phyloP scores from a whole-genome alignment of 1,140 invertebrate genomes.

The Lepidurus couesii region DNA sequence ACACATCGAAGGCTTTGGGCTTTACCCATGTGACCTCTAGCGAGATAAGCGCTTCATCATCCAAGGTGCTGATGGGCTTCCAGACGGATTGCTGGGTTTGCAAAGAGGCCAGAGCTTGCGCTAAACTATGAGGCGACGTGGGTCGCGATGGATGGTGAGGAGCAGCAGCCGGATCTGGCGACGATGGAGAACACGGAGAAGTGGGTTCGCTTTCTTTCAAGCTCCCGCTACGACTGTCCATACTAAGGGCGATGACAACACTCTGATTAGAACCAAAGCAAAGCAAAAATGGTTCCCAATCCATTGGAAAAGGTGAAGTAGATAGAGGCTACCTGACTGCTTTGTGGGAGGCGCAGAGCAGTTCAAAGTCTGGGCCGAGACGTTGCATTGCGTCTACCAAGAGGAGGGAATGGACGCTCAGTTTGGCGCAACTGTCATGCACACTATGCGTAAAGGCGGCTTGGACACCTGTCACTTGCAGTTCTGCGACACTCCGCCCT shows the following conservation, averaged over 20 bases:
- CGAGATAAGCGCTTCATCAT: constrained; percentile 68
- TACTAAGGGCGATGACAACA: constrained; percentile 50
- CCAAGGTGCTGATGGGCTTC: constrained; percentile 7
- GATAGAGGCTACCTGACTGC: constrained; percentile 63
- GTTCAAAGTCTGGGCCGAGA: constrained; percentile 89
- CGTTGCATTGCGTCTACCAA: constrained; percentile 91
- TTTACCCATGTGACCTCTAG: constrained; percentile 68
- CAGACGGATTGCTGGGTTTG: constrained; percentile 35
- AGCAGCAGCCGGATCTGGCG: constrained; percentile 56
- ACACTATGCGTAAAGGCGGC: constrained; percentile 64
- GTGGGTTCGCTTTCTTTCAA: constrained; percentile 83
- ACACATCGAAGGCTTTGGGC: constrained; percentile 42
- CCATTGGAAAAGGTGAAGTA: too few species aligned
- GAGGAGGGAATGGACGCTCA: constrained; percentile 85
- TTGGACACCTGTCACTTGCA: constrained; percentile 82
- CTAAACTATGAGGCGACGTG: constrained; percentile 55
- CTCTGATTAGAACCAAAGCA: neutral
- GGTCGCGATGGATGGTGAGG: constrained; percentile 44
- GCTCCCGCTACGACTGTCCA: constrained; percentile 90
- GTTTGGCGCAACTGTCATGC: constrained; percentile 63
- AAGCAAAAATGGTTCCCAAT: neutral
- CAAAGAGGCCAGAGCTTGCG: constrained; percentile 53
- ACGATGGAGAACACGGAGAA: constrained; percentile 66
- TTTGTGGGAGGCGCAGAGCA: constrained; percentile 87
- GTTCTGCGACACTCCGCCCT: constrained; percentile 77